These are phyloP conservation scores for Kryptopterus vitreolus DNA, from an alignment of 2,797 vertebrate species.

Conservation along the genomic window DNA sequence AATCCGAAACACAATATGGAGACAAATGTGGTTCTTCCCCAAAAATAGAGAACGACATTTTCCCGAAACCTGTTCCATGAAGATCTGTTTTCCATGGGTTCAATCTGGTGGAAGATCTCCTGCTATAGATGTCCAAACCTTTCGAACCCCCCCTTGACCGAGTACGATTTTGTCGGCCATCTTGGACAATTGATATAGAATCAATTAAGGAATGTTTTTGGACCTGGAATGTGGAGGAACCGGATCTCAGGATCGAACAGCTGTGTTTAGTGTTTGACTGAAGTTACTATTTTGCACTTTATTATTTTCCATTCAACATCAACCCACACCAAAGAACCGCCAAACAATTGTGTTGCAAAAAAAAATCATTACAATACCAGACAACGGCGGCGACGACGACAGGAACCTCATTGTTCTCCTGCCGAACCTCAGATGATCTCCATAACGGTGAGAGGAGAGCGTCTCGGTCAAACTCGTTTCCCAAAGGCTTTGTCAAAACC, in stretches of 20 bases:
- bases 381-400: not conserved
- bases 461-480: slow-evolving; percentile 14
- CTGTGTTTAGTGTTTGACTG: not conserved
- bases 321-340: slow-evolving; percentile 10
- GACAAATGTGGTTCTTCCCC: no score
- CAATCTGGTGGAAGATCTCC: no score
- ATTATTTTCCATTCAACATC: slow-evolving; percentile 6
- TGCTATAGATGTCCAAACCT: no score
- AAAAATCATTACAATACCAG: not conserved
- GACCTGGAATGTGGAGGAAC: not conserved
- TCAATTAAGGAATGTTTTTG: not conserved
- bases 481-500: not conserved
- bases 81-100: no score
- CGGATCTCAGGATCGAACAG: not conserved
- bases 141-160: no score
- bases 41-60: no score
- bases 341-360: not conserved
- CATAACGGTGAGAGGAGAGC: not conserved
- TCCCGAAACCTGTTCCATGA: no score
- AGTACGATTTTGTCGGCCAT: no score
- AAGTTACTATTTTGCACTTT: slow-evolving; percentile 3
- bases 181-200: not conserved
- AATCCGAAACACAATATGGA: no score
- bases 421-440: not conserved
- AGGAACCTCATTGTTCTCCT: slow-evolving; percentile 6